phyloP scores from a whole-genome alignment of 2,888 invertebrate species.

The Habroteleia sp. region DNA sequence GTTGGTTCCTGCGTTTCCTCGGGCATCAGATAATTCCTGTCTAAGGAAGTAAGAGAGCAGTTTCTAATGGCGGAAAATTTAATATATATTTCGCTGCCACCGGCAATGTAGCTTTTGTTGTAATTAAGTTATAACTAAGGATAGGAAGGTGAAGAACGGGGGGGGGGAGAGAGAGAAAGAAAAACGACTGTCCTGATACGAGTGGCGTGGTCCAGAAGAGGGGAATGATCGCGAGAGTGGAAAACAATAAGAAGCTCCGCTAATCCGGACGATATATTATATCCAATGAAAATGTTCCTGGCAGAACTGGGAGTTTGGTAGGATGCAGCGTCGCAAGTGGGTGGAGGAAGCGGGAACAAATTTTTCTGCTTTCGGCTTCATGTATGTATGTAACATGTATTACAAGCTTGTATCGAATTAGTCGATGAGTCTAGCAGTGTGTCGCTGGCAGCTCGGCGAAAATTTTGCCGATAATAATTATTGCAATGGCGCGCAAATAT shows the following conservation, averaged over 20 bases:
- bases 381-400: slow-evolving; percentile 54
- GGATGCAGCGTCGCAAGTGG: slow-evolving; percentile 65
- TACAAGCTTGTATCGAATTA: slow-evolving; percentile 60
- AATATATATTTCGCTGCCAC: slow-evolving; percentile 73
- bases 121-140: slow-evolving; percentile 80
- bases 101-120: slow-evolving; percentile 75
- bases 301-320: slow-evolving; percentile 62
- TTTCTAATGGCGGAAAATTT: slow-evolving; percentile 79
- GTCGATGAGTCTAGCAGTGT: slow-evolving; percentile 33
- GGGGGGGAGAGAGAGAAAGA: slow-evolving; percentile 43
- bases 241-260: slow-evolving; percentile 80
- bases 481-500: slow-evolving; percentile 75
- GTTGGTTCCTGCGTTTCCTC: slow-evolving; percentile 12
- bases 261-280: slow-evolving; percentile 80
- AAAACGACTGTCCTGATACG: slow-evolving; percentile 40
- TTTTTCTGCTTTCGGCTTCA: slow-evolving; percentile 54
- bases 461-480: slow-evolving; percentile 72
- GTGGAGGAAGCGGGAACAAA: slow-evolving; percentile 50
- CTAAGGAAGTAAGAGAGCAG: slow-evolving; percentile 58
- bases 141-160: slow-evolving; percentile 43
- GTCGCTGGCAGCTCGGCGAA: slow-evolving; percentile 41
- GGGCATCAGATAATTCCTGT: slow-evolving; percentile 46
- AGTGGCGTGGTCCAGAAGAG: slow-evolving; percentile 34
- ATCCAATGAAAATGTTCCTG: slow-evolving; percentile 78
- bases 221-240: slow-evolving; percentile 73